Base-by-base conservation (phyloP, 2,888 invertebrate species). In the Anoncus sp. region DNA sequence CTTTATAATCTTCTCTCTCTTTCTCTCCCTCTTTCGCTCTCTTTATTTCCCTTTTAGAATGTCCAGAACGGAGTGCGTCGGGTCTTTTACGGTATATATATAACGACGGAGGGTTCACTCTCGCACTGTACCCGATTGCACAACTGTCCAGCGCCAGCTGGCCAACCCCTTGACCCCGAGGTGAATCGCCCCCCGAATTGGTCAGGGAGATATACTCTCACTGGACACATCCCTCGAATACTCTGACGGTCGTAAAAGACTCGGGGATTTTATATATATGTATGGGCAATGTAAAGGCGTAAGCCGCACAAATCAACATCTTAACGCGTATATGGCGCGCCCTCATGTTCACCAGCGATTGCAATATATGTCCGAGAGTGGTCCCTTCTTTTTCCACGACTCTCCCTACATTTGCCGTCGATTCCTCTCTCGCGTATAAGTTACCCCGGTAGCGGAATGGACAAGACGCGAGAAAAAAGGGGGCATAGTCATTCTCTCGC, bases 61-160 rank as follows among this genome's bases (percentile, higher is more conserved):
- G 60, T 66, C 66, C 55, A 55, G 47, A 67, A 47, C 59, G 59
- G 24, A 59, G 65, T 66, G 60, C 43, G 47, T 55, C 35, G 20
- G 38, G 70, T 18, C 31, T 55, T 59, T 70, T 53, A 20, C 67
- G 27, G 20, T n/a, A 38, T 38, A n/a, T n/a, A 38, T 38, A n/a
- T 38, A 51, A 51, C 55, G 45, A 49, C 16, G 53, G 45, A 66
- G 76, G 75, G 74, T 67, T 63, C 60, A 51, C 63, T 57, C 59
- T 35, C 40, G 27, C 24, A 38, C 38, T 40, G 57, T 49, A 20
- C 51, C 60, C 55, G 88, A 89, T 89, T 89, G 89, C 89, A 90
- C 87, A 90, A 90, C 89, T 89, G 90, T 90, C 89, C 89, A 81
- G 85, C 85, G 86, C 86, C 90, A 90, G 90, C 90, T 90, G 90